These are phyloP conservation scores for Macrosteles quadrilineatus DNA, from an alignment of 1,140 invertebrate genomes.

Conservation along the genomic window DNA sequence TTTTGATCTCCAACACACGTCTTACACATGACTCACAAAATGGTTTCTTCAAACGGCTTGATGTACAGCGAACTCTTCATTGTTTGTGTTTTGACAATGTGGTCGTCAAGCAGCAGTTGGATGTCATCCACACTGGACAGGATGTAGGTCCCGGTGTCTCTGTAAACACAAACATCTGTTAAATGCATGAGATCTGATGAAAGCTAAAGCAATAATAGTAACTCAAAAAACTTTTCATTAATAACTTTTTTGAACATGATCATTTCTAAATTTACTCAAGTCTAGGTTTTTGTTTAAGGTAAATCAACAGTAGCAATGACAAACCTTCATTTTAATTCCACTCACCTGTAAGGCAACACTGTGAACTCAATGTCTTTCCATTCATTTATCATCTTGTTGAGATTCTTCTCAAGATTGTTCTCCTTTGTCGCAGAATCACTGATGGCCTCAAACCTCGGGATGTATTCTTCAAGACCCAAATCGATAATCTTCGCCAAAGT, in stretches of 20 bases:
- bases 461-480: conserved; percentile 87
- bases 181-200: too few species aligned
- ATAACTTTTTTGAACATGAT: too few species aligned
- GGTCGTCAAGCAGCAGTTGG: conserved; percentile 93
- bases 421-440: conserved; percentile 96
- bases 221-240: too few species aligned
- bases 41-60: conserved; percentile 86
- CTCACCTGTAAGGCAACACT: conserved; percentile 65
- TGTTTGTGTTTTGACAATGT: conserved; percentile 95
- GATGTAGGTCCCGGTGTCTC: conserved; percentile 91
- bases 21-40: conserved; percentile 61
- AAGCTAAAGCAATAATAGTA: too few species aligned
- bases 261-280: too few species aligned
- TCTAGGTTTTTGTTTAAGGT: too few species aligned
- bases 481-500: conserved; percentile 91
- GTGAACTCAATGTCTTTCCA: conserved; percentile 87
- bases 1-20: too few species aligned
- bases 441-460: conserved; percentile 88
- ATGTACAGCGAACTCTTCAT: conserved; percentile 98
- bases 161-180: too few species aligned
- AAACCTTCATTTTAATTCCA: too few species aligned
- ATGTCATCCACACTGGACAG: conserved; percentile 92
- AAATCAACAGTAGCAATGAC: too few species aligned
- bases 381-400: conserved; percentile 90
- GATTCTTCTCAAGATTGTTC: conserved; percentile 86